Evolutionary conservation across 92 coral and sea anemone genomes (phyloP), one percentile per base, ranked within the genome.

Genomic region (Blastomussa wellsi): DNA sequence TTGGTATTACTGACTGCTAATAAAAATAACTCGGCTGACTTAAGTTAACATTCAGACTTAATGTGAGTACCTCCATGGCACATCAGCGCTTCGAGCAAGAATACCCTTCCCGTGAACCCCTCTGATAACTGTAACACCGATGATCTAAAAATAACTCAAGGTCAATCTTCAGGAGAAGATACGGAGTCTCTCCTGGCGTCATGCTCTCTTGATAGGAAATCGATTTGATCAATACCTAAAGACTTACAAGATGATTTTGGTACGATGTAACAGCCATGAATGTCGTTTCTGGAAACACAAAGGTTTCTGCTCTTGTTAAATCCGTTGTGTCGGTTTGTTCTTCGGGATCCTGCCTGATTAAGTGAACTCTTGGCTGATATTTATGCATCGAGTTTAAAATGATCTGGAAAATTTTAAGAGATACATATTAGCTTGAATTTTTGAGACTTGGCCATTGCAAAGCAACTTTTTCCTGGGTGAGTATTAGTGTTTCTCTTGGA

Each of bases 191-290:
- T 47, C 66, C 32, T 62, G 35, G 15, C 35, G 24, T 76, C 33
- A 10, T 4, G 13, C 22, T 62, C 24, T 7, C 35, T n/a, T 41
- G 20, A 36, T 60, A 41, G 20, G 37, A 22, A 16, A 17, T 32
- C 19, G 2, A 19, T 77, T 39, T 14, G n/a, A 59, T 38, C 28
- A 10, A 14, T 29, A n/a, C 22, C 51, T 22, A n/a, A 8, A 74
- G 29, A 71, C 86, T 74, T 78, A 94, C 98, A 88, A 94, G 82
- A 59, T 94, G 98, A 74, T 94, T 94, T 84, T 94, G 98, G 71
- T 94, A 94, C 10, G 98, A 93, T 22, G 98, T 94, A 29, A 94
- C 98, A 20, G 98, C 98, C 95, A 94, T 94, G 68, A 94, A 94
- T 2, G 88, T 92, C 76, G 98, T 94, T 77, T 94, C 98, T 28